These are phyloP conservation scores for Phaetusa simplex DNA, from an alignment of 2,113 vertebrate genomes.

Conservation along the genomic window DNA sequence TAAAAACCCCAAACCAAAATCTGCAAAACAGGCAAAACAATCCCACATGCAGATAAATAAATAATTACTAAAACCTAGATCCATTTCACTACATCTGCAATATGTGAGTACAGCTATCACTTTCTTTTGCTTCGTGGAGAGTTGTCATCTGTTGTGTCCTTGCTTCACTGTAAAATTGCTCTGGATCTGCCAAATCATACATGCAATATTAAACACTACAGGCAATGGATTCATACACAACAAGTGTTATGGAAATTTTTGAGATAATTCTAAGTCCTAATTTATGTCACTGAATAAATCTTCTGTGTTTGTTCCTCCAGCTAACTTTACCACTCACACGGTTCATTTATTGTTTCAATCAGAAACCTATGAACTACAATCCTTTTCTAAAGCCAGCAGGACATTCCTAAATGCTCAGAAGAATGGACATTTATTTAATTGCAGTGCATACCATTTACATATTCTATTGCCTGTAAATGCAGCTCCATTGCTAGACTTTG, in stretches of 20 bases:
- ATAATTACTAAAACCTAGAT: not conserved
- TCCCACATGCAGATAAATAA: not conserved
- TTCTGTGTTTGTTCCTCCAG: not conserved
- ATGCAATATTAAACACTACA: constrained; percentile 41
- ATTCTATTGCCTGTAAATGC: not conserved
- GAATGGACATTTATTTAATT: not conserved
- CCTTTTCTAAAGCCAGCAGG: not conserved
- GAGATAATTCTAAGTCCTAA: not conserved
- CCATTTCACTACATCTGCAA: not conserved
- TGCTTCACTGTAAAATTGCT: not conserved
- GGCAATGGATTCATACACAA: not conserved
- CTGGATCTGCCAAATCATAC: constrained; percentile 14
- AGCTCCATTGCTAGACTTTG: not conserved
- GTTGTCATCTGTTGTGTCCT: constrained; percentile 13
- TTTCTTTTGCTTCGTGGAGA: not conserved
- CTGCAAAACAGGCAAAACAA: not conserved
- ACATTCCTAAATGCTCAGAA: not conserved
- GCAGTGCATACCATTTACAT: not conserved
- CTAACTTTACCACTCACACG: not conserved
- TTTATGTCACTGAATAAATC: not conserved
- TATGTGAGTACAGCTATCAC: not conserved
- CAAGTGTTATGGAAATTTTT: constrained; percentile 5
- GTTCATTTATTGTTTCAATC: not conserved
- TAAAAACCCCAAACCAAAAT: not conserved
- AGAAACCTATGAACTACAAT: not conserved